Base-by-base conservation (phyloP, 2,888 invertebrate species). In the Bellardia pandia region DNA sequence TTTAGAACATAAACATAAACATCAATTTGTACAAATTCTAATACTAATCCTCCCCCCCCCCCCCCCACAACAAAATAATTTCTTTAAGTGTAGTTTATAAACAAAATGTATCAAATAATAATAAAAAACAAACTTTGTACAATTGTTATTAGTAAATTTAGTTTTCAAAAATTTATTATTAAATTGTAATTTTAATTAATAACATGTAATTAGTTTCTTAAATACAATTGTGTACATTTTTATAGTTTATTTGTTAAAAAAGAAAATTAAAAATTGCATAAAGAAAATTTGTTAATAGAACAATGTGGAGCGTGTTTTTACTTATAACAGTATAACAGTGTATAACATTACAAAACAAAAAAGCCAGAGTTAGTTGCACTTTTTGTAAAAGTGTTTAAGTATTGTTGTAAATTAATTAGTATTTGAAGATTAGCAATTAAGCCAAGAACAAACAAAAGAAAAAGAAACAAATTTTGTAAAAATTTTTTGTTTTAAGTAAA, bases 331-430 rank as follows among this genome's bases (percentile, higher is more conserved):
- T 23, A 23, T 23, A 23, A 23, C 60, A 51, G 75, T 79, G 69
- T 75, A 71, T 76, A 71, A 64, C 2, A 53, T 60, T 23, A 23
- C 0, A 33, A 53, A 2, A 30, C 42, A 11, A 64, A 33, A 53
- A 37, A 68, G 78, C 66, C 66, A 82, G 76, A 74, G 68, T 76
- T 83, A 77, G 72, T 69, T 51, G 71, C 88, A 88, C 88, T 88
- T 89, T 89, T 89, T 89, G 89, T 89, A 88, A 89, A 89, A 89
- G 89, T 89, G 88, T 82, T 88, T 84, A 80, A 86, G 64, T 84
- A 80, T 85, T 81, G 83, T 88, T 88, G 83, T 86, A 83, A 77
- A 86, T 84, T 86, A 83, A 66, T 77, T 72, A 40, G 9, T 9
- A 42, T 45, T 40, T 60, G 60, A 14, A 58, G 37, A 37, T 42